Evolutionary conservation across 2,113 vertebrate genomes (phyloP), one percentile per base, ranked within the genome.

Genomic region (Pseudorhombus dupliciocellatus): DNA sequence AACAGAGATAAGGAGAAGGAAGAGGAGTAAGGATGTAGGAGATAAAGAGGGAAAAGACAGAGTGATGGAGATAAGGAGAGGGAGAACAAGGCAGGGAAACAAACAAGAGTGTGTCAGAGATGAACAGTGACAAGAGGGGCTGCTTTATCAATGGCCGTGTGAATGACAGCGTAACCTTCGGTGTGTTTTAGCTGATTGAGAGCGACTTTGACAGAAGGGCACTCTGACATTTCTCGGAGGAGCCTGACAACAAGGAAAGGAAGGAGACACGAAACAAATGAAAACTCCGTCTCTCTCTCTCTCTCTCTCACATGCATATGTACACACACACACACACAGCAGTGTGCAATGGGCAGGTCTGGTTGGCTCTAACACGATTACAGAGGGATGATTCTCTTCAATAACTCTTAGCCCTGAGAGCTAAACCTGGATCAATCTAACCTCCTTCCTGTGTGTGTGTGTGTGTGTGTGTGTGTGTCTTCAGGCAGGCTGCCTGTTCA

Each of bases 391-490:
- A 94, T 93, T 90, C 87, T 92, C 91, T 90, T 93, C 93, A 94
- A 94, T 94, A 94, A 93, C 93, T 93, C 92, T 94, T 94, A 93
- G 91, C 87, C 91, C 89, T 88, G 88, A 92, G 89, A 94, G 92
- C 90, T 94, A 91, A 93, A 91, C 88, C 89, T 91, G 90, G 88
- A 93, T 93, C 93, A 93, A 92, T 93, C 90, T 85, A 90, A 86
- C 90, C 87, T 88, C 80, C 86, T 93, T 91, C 86, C 88, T 90
- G 81, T 71, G 70, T 57, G 34, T 68, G 42, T n/a, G 28, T 58
- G 55, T 58, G 20, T 58, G n/a, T 58, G 62, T 77, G 51, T 68
- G 66, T 21, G 18, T 31, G 57, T 61, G 60, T 55, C 60, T 83
- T 72, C 85, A 80, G 77, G 62, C 66, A 82, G 84, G 86, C 74